These are phyloP conservation scores for Rallus limicola DNA, from an alignment of 2,113 vertebrate genomes.

Conservation along the genomic window DNA sequence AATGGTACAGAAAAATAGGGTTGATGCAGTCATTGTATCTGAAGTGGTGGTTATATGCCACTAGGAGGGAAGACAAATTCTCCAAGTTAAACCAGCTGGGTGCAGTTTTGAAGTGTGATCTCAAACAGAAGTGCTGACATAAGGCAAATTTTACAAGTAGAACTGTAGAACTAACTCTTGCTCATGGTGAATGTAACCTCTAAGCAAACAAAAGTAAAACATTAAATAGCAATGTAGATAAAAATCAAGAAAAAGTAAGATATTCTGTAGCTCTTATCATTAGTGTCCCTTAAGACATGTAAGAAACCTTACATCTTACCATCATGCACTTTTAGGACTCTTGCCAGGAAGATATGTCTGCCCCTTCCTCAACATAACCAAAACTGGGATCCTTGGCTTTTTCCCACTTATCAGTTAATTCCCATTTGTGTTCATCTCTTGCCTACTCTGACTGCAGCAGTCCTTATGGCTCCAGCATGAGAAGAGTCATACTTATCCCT, in stretches of 20 bases:
- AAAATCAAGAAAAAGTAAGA: neutral
- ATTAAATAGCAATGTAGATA: neutral
- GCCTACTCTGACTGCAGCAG: neutral
- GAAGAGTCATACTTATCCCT: neutral
- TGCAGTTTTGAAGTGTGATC: neutral
- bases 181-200: neutral
- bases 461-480: neutral
- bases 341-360: neutral
- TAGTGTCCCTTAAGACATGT: neutral
- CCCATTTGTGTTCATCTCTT: neutral
- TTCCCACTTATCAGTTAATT: neutral
- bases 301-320: neutral
- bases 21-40: neutral
- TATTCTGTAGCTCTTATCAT: neutral
- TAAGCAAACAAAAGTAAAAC: neutral
- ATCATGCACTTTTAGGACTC: neutral
- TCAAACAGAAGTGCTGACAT: slow-evolving; percentile 20
- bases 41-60: neutral
- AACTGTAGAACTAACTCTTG: neutral
- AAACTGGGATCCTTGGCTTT: neutral
- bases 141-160: slow-evolving; percentile 24
- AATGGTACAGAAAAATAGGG: neutral
- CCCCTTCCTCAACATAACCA: neutral
- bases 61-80: neutral
- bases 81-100: neutral